Percentiles rank a stretch among this genome's conserved stretches.
phyloP scores from a whole-genome alignment of 2,113 vertebrate genomes.

The Centropristis striata region DNA sequence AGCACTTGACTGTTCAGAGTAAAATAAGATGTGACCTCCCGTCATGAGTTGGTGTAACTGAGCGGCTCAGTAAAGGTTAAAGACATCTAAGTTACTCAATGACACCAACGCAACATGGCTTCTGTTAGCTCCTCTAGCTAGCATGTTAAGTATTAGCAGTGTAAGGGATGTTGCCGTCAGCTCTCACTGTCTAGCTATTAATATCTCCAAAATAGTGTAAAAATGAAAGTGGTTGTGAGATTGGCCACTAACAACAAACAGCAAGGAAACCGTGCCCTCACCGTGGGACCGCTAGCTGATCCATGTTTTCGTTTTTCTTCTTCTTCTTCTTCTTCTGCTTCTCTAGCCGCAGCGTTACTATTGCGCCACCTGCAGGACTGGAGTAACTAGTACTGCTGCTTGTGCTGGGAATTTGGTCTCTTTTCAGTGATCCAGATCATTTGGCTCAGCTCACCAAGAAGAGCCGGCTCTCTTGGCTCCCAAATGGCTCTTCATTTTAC shows the following conservation, averaged over 20 bases:
- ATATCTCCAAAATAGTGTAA: background rate
- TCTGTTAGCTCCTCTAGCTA: background rate
- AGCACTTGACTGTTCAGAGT: too few species aligned
- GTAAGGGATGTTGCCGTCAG: background rate
- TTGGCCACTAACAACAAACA: background rate
- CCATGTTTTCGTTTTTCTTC: background rate
- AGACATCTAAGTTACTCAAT: conserved; percentile 7
- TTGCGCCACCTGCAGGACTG: too few species aligned
- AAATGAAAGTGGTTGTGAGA: background rate
- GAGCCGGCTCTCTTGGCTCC: too few species aligned
- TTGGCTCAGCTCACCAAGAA: too few species aligned
- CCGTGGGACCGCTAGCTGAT: background rate
- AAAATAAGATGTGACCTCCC: background rate
- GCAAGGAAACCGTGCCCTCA: background rate
- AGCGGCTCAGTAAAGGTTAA: background rate
- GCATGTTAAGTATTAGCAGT: background rate
- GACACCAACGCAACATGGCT: conserved; percentile 15
- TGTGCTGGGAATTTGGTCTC: too few species aligned
- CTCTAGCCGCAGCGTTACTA: background rate
- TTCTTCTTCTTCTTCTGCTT: background rate
- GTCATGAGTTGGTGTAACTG: background rate
- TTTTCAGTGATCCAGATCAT: too few species aligned
- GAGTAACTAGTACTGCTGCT: too few species aligned
- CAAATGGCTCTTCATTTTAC: too few species aligned
- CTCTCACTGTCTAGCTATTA: background rate